Conservation (phyloP, 2,113 vertebrate species). For the Talpa occidentalis region DNA sequence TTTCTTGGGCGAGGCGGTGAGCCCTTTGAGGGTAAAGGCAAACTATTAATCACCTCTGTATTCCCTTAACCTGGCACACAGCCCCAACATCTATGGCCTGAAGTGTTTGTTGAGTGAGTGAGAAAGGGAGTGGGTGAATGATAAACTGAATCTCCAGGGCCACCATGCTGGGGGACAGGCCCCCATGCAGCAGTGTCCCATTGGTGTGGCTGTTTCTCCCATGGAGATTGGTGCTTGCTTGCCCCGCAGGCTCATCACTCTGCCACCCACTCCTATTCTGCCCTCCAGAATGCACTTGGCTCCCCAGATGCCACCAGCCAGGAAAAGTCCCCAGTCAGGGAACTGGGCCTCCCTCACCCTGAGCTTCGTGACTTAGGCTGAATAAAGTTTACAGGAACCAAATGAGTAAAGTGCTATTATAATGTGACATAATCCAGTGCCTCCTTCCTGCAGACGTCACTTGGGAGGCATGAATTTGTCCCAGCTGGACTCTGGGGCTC, state of each 20-base stretch:
- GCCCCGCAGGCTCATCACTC: not conserved
- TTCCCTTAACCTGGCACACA: too few relatives aligned
- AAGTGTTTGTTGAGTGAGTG: not conserved
- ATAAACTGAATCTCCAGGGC: not conserved
- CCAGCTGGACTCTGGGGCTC: constrained; percentile 63
- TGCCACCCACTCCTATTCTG: not conserved
- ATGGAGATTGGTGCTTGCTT: too few relatives aligned
- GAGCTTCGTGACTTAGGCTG: constrained; percentile 22
- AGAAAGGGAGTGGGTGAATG: not conserved
- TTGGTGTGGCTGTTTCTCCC: not conserved
- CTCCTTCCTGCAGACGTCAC: constrained; percentile 67
- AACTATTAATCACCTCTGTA: not conserved
- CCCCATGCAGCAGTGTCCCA: not conserved
- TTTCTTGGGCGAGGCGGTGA: not conserved
- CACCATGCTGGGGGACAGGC: not conserved
- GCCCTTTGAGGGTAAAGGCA: not conserved
- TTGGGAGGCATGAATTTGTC: constrained; percentile 76
- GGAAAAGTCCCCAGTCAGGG: not conserved
- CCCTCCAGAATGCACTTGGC: not conserved
- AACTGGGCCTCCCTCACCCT: not conserved
- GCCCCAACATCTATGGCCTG: not conserved
- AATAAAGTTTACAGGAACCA: constrained; percentile 38
- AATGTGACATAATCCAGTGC: constrained; percentile 66
- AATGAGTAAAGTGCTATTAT: constrained; percentile 53
- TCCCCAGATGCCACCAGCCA: not conserved